Conservation (phyloP, 2,113 vertebrate species). For the Corythaixoides concolor region DNA sequence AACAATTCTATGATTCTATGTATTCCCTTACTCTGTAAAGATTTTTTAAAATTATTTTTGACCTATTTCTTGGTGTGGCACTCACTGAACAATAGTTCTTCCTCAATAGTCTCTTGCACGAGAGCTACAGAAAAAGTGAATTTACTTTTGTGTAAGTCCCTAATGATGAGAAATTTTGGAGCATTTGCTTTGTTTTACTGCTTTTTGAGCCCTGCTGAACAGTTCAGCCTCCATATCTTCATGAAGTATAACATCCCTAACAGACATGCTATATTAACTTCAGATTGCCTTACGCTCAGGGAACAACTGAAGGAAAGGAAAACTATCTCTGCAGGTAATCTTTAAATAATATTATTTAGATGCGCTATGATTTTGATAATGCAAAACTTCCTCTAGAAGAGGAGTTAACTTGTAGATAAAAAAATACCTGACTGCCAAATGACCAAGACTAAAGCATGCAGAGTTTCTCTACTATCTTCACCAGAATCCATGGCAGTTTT, state of each 20-base stretch:
- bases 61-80: neutral
- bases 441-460: neutral
- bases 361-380: neutral
- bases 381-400: neutral
- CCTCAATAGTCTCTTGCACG: neutral
- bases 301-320: neutral
- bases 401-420: neutral
- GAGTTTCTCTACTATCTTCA: neutral
- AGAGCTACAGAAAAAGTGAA: neutral
- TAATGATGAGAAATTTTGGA: neutral
- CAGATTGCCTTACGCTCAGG: neutral
- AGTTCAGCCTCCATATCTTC: neutral
- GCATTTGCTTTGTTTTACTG: neutral
- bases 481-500: neutral
- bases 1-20: no score
- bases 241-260: neutral
- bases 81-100: neutral
- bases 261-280: neutral
- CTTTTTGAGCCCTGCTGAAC: neutral
- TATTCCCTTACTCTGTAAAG: neutral
- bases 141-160: neutral
- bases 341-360: neutral
- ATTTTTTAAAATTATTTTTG: accelerated
- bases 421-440: neutral
- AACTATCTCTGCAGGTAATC: neutral